Base-by-base conservation (phyloP, 2,888 invertebrate genomes). In the Saturnia japonica region DNA sequence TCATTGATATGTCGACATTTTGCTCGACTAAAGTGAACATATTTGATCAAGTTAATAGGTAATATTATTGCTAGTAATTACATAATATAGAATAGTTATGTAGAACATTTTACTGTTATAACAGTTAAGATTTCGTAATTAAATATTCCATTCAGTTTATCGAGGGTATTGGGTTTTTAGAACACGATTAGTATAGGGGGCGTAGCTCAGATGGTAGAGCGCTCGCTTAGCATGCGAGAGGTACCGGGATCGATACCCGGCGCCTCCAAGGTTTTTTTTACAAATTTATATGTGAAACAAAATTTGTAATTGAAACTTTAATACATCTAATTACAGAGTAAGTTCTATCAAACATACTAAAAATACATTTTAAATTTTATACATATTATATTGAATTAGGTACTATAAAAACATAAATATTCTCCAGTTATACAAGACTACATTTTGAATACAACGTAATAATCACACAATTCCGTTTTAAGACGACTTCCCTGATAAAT, bases 151-250 rank as follows among this genome's bases (percentile, higher is more conserved):
- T 25, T 34, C 19, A 22, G 28, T 19, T 19, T n/a, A 14, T 19
- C 47, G 25, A 34, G 34, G 34, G 14, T 12, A 62, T 14, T 16
- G 11, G 34, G 8, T 3, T 34, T 62, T 64, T 62, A n/a, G 12
- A 11, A n/a, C 4, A 1, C 0, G 1, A 1, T 1, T 2, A 62
- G 0, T 34, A 6, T 42, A 69, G 94, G 93, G 93, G 94, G 93
- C 93, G 94, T 94, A 94, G 94, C 94, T 94, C 94, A 94, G 94
- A 94, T 93, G 94, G 94, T 94, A 94, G 94, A 94, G 94, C 93
- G 94, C 93, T 94, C 94, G 94, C 93, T 94, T 94, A 94, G 93
- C 92, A 94, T 94, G 93, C 87, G 93, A 94, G 94, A 94, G 90
- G 94, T 94, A 94, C 94, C 92, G 93, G 93, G 92, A 94, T 94